These are phyloP conservation scores for Aspidiotus destructor DNA, from an alignment of 2,888 invertebrate genomes.

Conservation along the genomic window DNA sequence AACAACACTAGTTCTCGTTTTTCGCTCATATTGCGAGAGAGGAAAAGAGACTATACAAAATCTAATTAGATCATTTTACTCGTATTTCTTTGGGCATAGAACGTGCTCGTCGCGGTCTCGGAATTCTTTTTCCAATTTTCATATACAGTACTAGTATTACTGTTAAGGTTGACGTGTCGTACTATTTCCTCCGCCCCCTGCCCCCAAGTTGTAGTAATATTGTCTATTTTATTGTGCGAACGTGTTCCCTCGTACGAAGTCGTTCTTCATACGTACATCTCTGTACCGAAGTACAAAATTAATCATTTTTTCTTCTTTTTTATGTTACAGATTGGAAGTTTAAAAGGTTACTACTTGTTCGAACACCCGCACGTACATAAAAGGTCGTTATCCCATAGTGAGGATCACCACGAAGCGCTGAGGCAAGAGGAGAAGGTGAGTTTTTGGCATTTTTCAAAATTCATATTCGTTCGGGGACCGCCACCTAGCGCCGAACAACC, in stretches of 20 bases:
- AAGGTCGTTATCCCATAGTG: slow-evolving; percentile 67
- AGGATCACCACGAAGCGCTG: slow-evolving; percentile 66
- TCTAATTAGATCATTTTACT: slow-evolving; percentile 1
- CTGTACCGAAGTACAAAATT: neutral
- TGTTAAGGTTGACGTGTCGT: too few relatives aligned
- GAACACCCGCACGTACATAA: slow-evolving; percentile 76
- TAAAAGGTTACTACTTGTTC: slow-evolving; percentile 76
- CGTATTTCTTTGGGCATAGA: slow-evolving; percentile 1
- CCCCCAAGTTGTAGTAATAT: too few relatives aligned
- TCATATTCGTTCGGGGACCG: slow-evolving; percentile 5
- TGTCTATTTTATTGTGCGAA: neutral
- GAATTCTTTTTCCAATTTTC: slow-evolving; percentile 1
- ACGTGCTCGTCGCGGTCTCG: neutral
- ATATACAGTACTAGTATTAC: neutral
- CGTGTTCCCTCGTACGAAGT: neutral
- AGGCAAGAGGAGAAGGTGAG: slow-evolving; percentile 67
- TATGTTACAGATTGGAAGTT: slow-evolving; percentile 75
- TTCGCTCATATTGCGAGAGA: too few relatives aligned
- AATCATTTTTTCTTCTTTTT: slow-evolving; percentile 25
- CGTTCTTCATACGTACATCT: too few relatives aligned
- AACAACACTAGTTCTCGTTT: neutral
- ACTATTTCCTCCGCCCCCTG: too few relatives aligned
- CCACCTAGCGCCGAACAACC: too few relatives aligned
- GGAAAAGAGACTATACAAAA: neutral
- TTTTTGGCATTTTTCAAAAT: slow-evolving; percentile 33